A percentile compares a stretch with the other conserved stretches of the same genome.
Conservation (phyloP, 2,797 vertebrate genomes). For the Megalops cyprinoides region DNA sequence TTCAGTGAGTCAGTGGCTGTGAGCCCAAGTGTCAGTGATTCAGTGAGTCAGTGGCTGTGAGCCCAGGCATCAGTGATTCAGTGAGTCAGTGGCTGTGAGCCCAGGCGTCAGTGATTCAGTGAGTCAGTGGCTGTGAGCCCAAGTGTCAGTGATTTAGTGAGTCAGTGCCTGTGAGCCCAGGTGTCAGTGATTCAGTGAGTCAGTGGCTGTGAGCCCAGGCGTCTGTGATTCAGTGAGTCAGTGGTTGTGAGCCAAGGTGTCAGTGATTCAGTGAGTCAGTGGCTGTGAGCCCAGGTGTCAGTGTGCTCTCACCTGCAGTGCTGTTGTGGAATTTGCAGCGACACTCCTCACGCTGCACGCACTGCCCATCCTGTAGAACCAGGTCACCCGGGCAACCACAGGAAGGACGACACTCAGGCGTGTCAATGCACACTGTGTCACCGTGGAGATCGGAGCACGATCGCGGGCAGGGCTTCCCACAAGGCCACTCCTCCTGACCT, state of each 20-base stretch:
- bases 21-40: no score
- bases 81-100: not conserved
- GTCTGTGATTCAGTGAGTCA: not conserved
- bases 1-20: no score
- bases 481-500: slow-evolving; percentile 74
- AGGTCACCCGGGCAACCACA: slow-evolving; percentile 78
- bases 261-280: not conserved
- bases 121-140: no score
- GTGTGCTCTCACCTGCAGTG: slow-evolving; percentile 75
- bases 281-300: not conserved
- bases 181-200: no score
- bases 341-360: slow-evolving; percentile 72
- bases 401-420: slow-evolving; percentile 62
- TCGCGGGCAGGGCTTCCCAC: slow-evolving; percentile 82
- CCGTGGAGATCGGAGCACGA: slow-evolving; percentile 83
- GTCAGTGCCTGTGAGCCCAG: no score
- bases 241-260: not conserved
- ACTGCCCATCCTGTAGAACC: slow-evolving; percentile 80
- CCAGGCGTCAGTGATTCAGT: no score
- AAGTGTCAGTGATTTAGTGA: no score
- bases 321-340: slow-evolving; percentile 79
- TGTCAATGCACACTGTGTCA: slow-evolving; percentile 73
- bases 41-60: not conserved
- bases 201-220: not conserved
- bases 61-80: not conserved